Base-by-base conservation (phyloP, 2,113 vertebrate genomes). In the Triplophysa tibetana region DNA sequence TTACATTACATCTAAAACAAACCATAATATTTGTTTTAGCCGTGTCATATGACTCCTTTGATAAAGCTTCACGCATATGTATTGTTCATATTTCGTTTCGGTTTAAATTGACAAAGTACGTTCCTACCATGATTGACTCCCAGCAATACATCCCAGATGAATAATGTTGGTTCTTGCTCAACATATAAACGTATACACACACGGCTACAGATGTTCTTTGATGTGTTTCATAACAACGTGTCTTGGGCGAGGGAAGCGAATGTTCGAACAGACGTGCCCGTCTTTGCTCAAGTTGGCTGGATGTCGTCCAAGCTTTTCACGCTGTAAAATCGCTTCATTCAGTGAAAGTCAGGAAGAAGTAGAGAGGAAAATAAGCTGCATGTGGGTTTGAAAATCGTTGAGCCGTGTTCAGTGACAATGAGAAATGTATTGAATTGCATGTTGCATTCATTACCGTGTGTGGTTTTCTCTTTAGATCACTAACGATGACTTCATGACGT, bases 401-500 rank as follows among this genome's bases (percentile, higher is more conserved):
- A 24, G 23, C 54, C 70, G 13, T 74, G 54, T 10, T 54, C 62
- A 38, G 19, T 48, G 64, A 21, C 43, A 68, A 26, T 63, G 29
- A 19, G 23, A 21, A 45, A 24, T 52, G 56, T 45, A 38, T 16
- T 9, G 38, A 11, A 21, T 6, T 61, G 21, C 50, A 23, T n/a
- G 9, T 41, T 41, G 9, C 11, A 16, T n/a, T 23, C 52, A 14
- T 8, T 19, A 8, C 26, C 4, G 52, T 2, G 2, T 19, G 7
- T 10, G 19, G 17, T 2, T 16, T 10, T 82, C 83, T 85, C 29
- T 75, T 70, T 85, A 99, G 97, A 87, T 99, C 89, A 98, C 96
- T 65, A 95, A 93, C 74, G 95, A 97, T 2, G 97, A 99, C 85
- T 98, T 99, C 82, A 83, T 88, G 88, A 94, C 89, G 29, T 98